Conservation (phyloP, 2,888 invertebrate species). For the Epirrhoe tristata region DNA sequence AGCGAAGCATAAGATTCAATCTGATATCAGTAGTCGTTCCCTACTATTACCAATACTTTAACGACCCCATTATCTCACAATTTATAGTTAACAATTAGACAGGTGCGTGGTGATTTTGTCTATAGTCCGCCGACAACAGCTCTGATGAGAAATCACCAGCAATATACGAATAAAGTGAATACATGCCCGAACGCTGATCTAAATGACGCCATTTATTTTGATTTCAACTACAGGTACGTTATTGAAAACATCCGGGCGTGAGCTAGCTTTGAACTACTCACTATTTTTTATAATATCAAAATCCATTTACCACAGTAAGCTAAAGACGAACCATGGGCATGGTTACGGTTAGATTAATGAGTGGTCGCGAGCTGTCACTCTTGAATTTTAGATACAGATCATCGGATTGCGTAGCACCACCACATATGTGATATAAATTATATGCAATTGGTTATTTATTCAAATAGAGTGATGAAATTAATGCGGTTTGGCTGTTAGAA, state of each 20-base stretch:
- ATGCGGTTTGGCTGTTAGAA: slow-evolving; percentile 71
- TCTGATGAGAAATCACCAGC: slow-evolving; percentile 67
- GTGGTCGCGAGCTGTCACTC: slow-evolving; percentile 59
- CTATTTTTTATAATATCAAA: background rate
- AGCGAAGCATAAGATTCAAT: slow-evolving; percentile 64
- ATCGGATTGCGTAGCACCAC: slow-evolving; percentile 59
- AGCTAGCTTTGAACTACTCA: background rate
- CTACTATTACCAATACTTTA: slow-evolving; percentile 54
- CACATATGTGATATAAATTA: slow-evolving; percentile 64
- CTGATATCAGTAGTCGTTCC: slow-evolving; percentile 58
- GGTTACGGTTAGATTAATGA: slow-evolving; percentile 58
- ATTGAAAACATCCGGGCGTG: slow-evolving; percentile 13
- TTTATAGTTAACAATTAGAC: slow-evolving; percentile 63
- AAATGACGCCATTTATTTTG: slow-evolving; percentile 70
- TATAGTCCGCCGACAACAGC: slow-evolving; percentile 53
- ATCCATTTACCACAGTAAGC: slow-evolving; percentile 13
- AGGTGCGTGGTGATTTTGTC: slow-evolving; percentile 55
- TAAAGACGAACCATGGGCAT: slow-evolving; percentile 16
- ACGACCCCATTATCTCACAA: slow-evolving; percentile 61
- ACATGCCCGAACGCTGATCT: slow-evolving; percentile 60
- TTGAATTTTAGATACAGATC: slow-evolving; percentile 62
- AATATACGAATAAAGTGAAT: slow-evolving; percentile 68
- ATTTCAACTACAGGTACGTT: slow-evolving; percentile 41
- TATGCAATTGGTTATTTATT: slow-evolving; percentile 79
- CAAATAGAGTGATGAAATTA: slow-evolving; percentile 80